Evolutionary conservation across 2,888 invertebrate species (phyloP).

Genomic region (Polietes domitor): DNA sequence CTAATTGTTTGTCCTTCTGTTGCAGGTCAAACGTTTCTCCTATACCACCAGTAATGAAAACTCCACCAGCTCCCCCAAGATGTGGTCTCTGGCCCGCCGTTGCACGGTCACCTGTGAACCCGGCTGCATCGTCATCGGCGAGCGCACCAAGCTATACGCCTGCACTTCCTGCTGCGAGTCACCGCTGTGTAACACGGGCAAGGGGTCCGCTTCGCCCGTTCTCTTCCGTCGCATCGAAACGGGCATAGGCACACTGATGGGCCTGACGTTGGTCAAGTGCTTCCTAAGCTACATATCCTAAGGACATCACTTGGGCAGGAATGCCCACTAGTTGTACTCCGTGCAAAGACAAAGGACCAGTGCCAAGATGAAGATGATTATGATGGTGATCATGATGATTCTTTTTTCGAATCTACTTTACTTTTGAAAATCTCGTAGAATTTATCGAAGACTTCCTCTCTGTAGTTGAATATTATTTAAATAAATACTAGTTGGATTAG

Average conservation of each 20-base stretch:
- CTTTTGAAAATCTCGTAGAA: constrained; percentile 26
- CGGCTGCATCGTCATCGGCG: constrained; percentile 94
- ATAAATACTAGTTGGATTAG: constrained; percentile 28
- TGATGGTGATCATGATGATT: too few species aligned
- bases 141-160: constrained; percentile 92
- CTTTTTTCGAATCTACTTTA: constrained; percentile 39
- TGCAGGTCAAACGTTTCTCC: constrained; percentile 88
- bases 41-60: constrained; percentile 92
- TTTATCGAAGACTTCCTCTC: constrained; percentile 29
- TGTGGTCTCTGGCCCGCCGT: constrained; percentile 92
- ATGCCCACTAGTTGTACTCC: constrained; percentile 36
- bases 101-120: constrained; percentile 92
- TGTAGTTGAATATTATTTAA: constrained; percentile 39
- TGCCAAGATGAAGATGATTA: constrained; percentile 44
- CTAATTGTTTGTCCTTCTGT: background rate
- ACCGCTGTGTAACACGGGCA: constrained; percentile 90
- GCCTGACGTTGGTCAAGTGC: constrained; percentile 22
- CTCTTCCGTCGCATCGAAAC: constrained; percentile 74
- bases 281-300: constrained; percentile 52
- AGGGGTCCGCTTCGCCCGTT: constrained; percentile 78
- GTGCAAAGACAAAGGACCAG: constrained; percentile 52
- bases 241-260: constrained; percentile 72
- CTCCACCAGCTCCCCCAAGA: constrained; percentile 87
- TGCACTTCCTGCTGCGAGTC: constrained; percentile 93
- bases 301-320: background rate